Percentiles rank a stretch among this genome's conserved stretches.
These are phyloP conservation scores for Galerucella calmariensis DNA, from an alignment of 2,888 invertebrate species.

Conservation along the genomic window DNA sequence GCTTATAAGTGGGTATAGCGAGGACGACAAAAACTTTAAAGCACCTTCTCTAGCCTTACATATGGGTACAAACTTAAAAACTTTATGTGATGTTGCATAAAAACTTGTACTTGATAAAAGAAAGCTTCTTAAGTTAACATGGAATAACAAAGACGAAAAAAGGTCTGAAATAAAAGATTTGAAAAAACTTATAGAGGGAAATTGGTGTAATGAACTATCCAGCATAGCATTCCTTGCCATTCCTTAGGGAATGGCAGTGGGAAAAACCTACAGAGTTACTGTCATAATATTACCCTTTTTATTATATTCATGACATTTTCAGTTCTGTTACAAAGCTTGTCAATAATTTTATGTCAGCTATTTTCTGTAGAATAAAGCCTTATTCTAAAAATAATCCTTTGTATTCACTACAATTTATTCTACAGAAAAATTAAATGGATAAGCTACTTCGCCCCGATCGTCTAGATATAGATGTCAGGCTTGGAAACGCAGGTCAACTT, in stretches of 20 bases:
- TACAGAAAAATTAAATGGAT: no score
- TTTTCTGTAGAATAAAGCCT: no score
- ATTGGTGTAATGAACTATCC: slow-evolving; percentile 50
- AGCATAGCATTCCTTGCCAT: slow-evolving; percentile 50
- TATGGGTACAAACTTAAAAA: slow-evolving; percentile 41
- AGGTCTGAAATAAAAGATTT: slow-evolving; percentile 24
- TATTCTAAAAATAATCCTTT: no score
- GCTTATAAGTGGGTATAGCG: slow-evolving; percentile 42
- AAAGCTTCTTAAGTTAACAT: slow-evolving; percentile 31
- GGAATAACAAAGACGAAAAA: slow-evolving; percentile 27
- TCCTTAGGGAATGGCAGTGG: slow-evolving; percentile 43
- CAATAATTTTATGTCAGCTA: no score
- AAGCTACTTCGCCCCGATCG: no score
- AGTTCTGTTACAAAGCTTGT: no score
- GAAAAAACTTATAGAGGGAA: slow-evolving; percentile 37
- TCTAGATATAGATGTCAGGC: no score
- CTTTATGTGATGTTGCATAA: slow-evolving; percentile 18
- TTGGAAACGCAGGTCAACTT: no score
- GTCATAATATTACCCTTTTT: no score
- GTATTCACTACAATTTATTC: no score
- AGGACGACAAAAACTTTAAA: slow-evolving; percentile 34
- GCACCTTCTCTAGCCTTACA: slow-evolving; percentile 44
- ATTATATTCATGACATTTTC: no score
- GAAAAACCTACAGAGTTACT: slow-evolving; percentile 44
- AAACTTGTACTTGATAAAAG: slow-evolving; percentile 43